These are phyloP conservation scores for Hemiscyllium ocellatum DNA, from an alignment of 2,113 vertebrate species.

Conservation along the genomic window DNA sequence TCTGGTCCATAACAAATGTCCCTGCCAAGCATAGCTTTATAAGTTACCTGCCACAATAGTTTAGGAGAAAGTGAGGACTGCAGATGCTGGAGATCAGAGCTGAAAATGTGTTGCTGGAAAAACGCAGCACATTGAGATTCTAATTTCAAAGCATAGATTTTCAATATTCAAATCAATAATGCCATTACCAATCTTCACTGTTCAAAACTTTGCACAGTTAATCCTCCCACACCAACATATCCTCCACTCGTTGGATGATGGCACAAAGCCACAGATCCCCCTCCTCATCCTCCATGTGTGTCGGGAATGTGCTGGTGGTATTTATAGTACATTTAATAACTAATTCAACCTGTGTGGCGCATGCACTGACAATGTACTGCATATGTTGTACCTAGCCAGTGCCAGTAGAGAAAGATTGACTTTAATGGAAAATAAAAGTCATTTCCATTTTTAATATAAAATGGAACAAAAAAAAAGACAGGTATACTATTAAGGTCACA, in stretches of 20 bases:
- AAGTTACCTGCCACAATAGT: too few species aligned
- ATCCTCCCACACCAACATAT: background rate
- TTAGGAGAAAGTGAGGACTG: too few species aligned
- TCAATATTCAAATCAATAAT: background rate
- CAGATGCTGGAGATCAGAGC: too few species aligned
- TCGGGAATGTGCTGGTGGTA: background rate
- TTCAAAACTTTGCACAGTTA: background rate
- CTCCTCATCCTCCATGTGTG: background rate
- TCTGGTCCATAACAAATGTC: too few species aligned
- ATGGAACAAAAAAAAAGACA: background rate
- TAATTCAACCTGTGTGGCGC: background rate
- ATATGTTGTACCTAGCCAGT: background rate
- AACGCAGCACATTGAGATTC: background rate
- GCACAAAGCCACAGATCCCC: background rate
- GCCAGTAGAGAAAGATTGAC: background rate
- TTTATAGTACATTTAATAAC: background rate
- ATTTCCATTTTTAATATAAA: background rate
- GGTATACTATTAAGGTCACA: background rate
- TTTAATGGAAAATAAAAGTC: background rate
- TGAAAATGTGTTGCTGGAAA: too few species aligned
- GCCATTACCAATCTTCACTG: background rate
- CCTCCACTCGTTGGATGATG: background rate
- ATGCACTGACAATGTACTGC: background rate
- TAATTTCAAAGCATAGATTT: background rate
- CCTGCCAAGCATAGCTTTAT: too few species aligned